Conservation (phyloP, 2,113 vertebrate species). For the Sialia sialis region DNA sequence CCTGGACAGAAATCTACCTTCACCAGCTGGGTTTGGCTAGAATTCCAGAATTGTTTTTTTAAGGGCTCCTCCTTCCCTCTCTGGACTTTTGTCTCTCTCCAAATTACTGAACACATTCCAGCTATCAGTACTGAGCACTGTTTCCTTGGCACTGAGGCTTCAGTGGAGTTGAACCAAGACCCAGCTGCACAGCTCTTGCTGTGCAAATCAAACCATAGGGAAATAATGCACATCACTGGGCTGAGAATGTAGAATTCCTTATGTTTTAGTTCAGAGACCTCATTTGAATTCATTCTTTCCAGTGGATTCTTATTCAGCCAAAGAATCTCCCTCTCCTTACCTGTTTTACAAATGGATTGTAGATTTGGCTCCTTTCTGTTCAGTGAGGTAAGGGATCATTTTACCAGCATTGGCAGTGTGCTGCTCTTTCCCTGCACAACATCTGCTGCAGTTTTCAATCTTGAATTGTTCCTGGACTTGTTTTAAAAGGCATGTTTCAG, state of each 20-base stretch:
- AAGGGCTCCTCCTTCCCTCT: not conserved
- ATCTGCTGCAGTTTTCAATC: slow-evolving; percentile 22
- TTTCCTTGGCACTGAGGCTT: not conserved
- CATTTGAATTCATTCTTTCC: not conserved
- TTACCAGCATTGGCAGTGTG: not conserved
- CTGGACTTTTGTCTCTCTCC: not conserved
- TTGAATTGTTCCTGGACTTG: not conserved
- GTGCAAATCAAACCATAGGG: not conserved
- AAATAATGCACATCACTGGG: not conserved
- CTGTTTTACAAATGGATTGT: not conserved
- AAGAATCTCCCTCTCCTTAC: not conserved
- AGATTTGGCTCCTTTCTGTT: not conserved
- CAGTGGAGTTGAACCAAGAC: not conserved
- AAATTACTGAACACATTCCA: not conserved
- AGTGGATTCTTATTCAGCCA: not conserved
- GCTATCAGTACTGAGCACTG: not conserved
- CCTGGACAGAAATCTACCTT: not conserved
- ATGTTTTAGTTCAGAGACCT: not conserved
- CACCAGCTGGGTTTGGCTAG: not conserved
- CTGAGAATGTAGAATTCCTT: not conserved
- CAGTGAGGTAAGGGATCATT: not conserved
- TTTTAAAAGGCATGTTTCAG: slow-evolving; percentile 15
- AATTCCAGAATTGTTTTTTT: not conserved
- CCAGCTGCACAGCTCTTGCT: not conserved
- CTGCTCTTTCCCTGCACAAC: not conserved